A percentile compares a stretch with the other conserved stretches of the same genome.
phyloP scores from a whole-genome alignment of 2,113 vertebrate genomes.

The Gymnocephalus cernua region DNA sequence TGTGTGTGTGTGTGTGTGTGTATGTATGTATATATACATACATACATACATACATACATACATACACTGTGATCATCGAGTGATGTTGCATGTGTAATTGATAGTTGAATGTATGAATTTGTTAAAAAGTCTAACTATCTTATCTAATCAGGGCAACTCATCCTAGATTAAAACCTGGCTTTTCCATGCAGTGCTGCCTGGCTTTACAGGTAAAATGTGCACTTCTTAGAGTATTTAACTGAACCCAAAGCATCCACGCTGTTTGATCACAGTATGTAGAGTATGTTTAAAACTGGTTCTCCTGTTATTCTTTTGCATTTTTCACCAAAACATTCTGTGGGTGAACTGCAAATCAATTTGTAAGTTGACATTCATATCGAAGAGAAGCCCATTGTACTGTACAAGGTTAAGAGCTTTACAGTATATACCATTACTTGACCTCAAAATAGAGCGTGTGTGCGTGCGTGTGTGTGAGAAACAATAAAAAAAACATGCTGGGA shows the following conservation, averaged over 20 bases:
- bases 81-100: too few species aligned
- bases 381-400: background rate
- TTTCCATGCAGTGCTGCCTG: background rate
- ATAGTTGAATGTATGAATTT: too few species aligned
- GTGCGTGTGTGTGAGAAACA: slow-evolving; percentile 12
- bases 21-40: too few species aligned
- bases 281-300: background rate
- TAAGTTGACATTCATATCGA: background rate
- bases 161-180: background rate
- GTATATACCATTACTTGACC: slow-evolving; percentile 36
- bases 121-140: too few species aligned
- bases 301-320: background rate
- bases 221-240: background rate
- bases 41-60: too few species aligned
- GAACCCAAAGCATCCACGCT: background rate
- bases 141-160: background rate
- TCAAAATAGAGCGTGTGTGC: slow-evolving; percentile 34
- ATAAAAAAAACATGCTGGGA: slow-evolving; percentile 34
- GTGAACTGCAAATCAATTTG: background rate
- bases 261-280: background rate
- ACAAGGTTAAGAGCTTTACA: slow-evolving; percentile 7
- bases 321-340: background rate
- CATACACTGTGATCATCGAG: too few species aligned
- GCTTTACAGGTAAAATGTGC: background rate
- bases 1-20: too few species aligned